phyloP scores from a whole-genome alignment of 2,797 vertebrate genomes.

The Triplophysa bombifrons region DNA sequence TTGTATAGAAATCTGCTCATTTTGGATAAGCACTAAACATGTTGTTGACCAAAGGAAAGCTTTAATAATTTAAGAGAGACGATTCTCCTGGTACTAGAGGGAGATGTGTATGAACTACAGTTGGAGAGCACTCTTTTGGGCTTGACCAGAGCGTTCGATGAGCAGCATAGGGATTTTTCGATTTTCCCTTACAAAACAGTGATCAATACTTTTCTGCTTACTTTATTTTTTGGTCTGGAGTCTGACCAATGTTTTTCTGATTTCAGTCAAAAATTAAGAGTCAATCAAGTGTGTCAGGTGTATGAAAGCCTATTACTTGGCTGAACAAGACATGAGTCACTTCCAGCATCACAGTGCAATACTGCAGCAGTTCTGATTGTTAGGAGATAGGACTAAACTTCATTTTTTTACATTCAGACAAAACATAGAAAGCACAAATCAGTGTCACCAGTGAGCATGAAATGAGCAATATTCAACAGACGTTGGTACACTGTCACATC shows the following conservation, averaged over 20 bases:
- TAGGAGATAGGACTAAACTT: background rate
- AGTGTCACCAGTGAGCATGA: background rate
- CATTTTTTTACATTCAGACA: conserved; percentile 7
- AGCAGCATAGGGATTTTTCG: background rate
- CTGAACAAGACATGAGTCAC: conserved; percentile 3
- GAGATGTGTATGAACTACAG: conserved; percentile 1
- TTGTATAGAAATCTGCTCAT: background rate
- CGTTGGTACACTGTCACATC: conserved; percentile 26
- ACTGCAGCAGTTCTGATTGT: background rate
- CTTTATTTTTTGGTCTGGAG: background rate
- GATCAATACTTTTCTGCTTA: too few species aligned
- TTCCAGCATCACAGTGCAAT: conserved; percentile 15
- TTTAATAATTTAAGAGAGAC: conserved; percentile 1
- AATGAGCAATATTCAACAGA: conserved; percentile 29
- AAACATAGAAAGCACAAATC: conserved; percentile 36
- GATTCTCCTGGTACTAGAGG: background rate
- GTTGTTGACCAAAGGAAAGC: conserved; percentile 23
- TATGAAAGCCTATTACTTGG: background rate
- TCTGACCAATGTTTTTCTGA: conserved; percentile 1
- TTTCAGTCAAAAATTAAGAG: background rate
- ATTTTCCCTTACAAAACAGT: background rate
- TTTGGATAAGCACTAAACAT: conserved; percentile 18
- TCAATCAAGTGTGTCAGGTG: background rate
- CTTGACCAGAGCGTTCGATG: background rate
- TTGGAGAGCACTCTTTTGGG: background rate